Evolutionary conservation across 2,888 invertebrate genomes (phyloP).

Genomic region (Linnaemya vulpina): DNA sequence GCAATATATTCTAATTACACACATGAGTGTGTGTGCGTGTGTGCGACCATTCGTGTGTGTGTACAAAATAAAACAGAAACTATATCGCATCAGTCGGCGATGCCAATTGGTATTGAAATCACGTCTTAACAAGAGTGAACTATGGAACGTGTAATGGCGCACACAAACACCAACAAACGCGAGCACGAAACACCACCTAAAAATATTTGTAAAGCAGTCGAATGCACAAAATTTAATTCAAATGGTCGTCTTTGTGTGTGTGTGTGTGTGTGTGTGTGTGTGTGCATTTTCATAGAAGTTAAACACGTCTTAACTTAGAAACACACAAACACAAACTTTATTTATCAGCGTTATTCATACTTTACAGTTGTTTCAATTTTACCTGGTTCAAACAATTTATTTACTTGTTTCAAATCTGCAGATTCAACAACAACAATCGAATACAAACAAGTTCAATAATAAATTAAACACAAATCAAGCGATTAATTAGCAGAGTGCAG

Average conservation of each 20-base stretch:
- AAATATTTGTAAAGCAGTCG: slow-evolving; percentile 29
- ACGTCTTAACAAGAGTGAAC: slow-evolving; percentile 72
- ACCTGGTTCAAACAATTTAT: slow-evolving; percentile 50
- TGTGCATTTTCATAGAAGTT: slow-evolving; percentile 16
- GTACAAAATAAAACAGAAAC: slow-evolving; percentile 19
- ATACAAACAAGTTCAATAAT: slow-evolving; percentile 9
- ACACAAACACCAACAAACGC: slow-evolving; percentile 36
- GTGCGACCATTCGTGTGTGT: too few relatives aligned
- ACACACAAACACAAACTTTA: neutral
- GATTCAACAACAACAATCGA: neutral
- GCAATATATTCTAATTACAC: slow-evolving; percentile 51
- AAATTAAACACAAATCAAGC: slow-evolving; percentile 1
- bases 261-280: neutral
- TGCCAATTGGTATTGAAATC: slow-evolving; percentile 64
- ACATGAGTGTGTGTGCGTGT: neutral
- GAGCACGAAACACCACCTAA: neutral
- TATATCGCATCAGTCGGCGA: slow-evolving; percentile 56
- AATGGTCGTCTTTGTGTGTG: slow-evolving; percentile 23
- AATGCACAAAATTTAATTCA: slow-evolving; percentile 45
- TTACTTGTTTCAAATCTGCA: slow-evolving; percentile 39
- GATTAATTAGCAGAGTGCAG: slow-evolving; percentile 20
- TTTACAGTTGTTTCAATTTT: slow-evolving; percentile 24
- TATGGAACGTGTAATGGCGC: slow-evolving; percentile 71
- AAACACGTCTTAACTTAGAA: slow-evolving; percentile 1
- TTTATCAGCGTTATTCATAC: slow-evolving; percentile 3